A percentile compares a stretch with the other conserved stretches of the same genome.
Conservation (phyloP, 2,797 vertebrate species). For the Pristis pectinata region DNA sequence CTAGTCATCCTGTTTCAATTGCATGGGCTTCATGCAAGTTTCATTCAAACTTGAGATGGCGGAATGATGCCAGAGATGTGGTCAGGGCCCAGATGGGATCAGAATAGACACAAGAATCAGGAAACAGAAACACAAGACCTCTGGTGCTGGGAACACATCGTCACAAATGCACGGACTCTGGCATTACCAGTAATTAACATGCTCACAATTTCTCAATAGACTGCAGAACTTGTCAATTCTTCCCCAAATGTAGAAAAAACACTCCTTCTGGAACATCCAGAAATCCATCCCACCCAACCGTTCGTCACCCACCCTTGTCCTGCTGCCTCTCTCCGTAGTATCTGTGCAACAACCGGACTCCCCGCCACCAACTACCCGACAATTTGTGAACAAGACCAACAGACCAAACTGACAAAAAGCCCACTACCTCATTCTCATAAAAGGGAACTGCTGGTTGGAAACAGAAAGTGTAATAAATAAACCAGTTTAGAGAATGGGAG, state of each 20-base stretch:
- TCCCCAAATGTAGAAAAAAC: background rate
- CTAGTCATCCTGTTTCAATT: background rate
- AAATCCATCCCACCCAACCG: background rate
- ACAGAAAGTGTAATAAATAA: background rate
- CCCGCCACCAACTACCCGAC: too few relatives aligned
- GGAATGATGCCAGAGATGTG: background rate
- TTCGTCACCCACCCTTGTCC: background rate
- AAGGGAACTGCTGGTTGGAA: background rate
- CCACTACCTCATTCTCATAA: background rate
- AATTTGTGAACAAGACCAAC: background rate
- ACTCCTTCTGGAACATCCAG: background rate
- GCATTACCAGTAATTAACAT: background rate
- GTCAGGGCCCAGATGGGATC: background rate
- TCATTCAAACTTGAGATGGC: background rate
- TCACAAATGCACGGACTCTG: background rate
- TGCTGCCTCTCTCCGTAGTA: background rate
- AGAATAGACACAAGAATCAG: slow-evolving; percentile 2
- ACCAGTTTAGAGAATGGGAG: background rate
- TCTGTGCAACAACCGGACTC: too few relatives aligned
- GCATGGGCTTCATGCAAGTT: background rate
- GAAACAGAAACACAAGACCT: slow-evolving; percentile 27
- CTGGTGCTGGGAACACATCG: slow-evolving; percentile 16
- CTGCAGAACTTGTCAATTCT: background rate
- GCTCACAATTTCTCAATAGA: background rate
- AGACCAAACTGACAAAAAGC: background rate